Evolutionary conservation across 2,113 vertebrate species (phyloP).

Genomic region (Scomber japonicus): DNA sequence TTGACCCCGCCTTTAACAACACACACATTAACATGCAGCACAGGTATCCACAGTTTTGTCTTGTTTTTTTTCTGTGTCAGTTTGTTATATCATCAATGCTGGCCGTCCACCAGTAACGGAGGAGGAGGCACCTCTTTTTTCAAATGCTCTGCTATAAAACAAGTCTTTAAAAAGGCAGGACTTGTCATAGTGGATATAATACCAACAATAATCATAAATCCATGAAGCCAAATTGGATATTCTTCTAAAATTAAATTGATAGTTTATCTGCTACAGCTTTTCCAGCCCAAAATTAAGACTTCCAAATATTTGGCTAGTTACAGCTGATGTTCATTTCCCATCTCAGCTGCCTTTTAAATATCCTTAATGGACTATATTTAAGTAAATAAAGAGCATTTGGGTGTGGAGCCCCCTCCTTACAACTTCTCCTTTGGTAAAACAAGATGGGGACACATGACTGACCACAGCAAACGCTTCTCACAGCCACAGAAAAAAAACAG

Average conservation of each 20-base stretch:
- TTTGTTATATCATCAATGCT: conserved; percentile 27
- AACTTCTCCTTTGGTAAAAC: conserved; percentile 9
- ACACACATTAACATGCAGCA: conserved; percentile 24
- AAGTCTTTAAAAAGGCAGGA: neutral
- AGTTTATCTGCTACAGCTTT: too few species aligned
- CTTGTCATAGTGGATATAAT: neutral
- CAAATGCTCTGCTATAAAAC: conserved; percentile 11
- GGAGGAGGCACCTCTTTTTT: neutral
- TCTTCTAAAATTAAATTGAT: too few species aligned
- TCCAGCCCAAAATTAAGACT: neutral
- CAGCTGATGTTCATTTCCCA: too few species aligned
- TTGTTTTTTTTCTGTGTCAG: neutral
- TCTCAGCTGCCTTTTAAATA: neutral
- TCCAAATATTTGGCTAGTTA: too few species aligned
- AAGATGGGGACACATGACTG: conserved; percentile 44
- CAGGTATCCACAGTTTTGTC: neutral
- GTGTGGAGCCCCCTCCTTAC: neutral
- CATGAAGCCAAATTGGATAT: too few species aligned
- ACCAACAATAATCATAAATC: too few species aligned
- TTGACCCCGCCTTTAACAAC: neutral
- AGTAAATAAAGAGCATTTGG: conserved; percentile 39
- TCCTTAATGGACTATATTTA: neutral
- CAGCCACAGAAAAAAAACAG: conserved; percentile 67
- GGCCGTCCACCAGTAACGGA: conserved; percentile 10
- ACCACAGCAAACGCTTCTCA: conserved; percentile 58